Percentiles rank a stretch among this genome's conserved stretches.
phyloP scores from a whole-genome alignment of 30 jellyfish, hydroid and myxozoan species.

The Pseudorhiza aurosa region DNA sequence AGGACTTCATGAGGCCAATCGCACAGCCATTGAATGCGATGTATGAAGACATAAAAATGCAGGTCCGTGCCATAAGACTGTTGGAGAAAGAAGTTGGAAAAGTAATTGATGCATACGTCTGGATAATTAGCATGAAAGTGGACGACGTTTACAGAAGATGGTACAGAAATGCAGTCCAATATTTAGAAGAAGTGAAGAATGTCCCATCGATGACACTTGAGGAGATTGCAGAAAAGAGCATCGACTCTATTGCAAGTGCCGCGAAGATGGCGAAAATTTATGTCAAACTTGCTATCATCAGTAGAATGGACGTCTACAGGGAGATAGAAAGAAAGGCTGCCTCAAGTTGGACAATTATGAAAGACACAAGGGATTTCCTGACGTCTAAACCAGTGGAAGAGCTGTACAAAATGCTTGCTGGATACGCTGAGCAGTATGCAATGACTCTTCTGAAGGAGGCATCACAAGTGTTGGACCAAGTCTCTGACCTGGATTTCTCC shows the following conservation, averaged over 20 bases:
- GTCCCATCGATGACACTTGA: conserved; percentile 63
- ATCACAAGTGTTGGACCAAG: conserved; percentile 48
- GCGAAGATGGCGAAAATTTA: conserved; percentile 6
- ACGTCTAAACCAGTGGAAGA: conserved; percentile 59
- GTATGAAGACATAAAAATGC: conserved; percentile 56
- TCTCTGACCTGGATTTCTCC: conserved; percentile 71
- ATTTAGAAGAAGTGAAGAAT: conserved; percentile 9
- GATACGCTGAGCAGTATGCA: conserved; percentile 21
- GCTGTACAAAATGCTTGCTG: conserved; percentile 5
- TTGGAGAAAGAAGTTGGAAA: conserved; percentile 42
- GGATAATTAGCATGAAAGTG: neutral
- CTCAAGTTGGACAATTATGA: neutral
- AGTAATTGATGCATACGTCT: neutral
- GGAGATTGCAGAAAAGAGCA: conserved; percentile 52
- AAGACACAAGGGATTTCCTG: neutral
- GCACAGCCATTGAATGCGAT: conserved; percentile 69
- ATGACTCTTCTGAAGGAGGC: conserved; percentile 48
- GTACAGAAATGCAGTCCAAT: neutral
- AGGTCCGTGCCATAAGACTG: conserved; percentile 57
- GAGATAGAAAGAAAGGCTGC: neutral
- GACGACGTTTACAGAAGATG: neutral
- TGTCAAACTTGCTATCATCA: conserved; percentile 8
- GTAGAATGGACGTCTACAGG: neutral
- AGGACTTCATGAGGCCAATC: conserved; percentile 63
- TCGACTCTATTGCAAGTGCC: conserved; percentile 24